Evolutionary conservation across 2,888 invertebrate genomes (phyloP), one percentile per base, ranked within the genome.

Genomic region (Lagria hirta): DNA sequence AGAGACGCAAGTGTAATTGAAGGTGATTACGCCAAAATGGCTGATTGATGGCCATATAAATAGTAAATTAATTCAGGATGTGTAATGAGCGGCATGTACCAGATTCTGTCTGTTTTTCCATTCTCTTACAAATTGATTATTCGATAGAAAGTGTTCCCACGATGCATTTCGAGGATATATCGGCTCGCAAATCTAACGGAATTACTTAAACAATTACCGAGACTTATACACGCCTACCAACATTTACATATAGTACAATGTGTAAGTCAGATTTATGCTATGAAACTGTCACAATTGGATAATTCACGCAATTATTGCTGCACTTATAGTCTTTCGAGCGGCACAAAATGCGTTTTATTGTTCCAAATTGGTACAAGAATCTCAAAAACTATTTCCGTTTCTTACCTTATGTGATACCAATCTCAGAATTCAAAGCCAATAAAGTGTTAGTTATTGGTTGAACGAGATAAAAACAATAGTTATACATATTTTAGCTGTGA

Each of bases 141-240:
- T 50, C 48, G 54, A 52, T 58, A 60, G 60, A 60, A 60, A 60
- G 60, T 57, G 55, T 60, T 60, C 60, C 56, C 60, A 60, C 60
- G 60, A 57, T 56, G 57, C 51, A 52, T 55, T 53, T 53, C 48
- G 46, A 46, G 50, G 44, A 52, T 49, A 48, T 47, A 48, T 34
- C 48, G 33, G 32, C 29, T 44, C 54, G 53, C 52, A 50, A 54
- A 57, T 57, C 57, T 52, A 49, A 48, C 52, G 48, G 53, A 55
- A 58, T 58, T 52, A 55, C 52, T 58, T 54, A 57, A 57, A 60
- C 60, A 60, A 60, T 60, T 61, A 55, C 59, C 52, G 51, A 41
- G 49, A 49, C n/a, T n/a, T n/a, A n/a, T n/a, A 57, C 62, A 63
- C 62, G 61, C 62, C 62, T 55, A 60, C 61, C 49, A 55, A 51